Evolutionary conservation across 2,888 invertebrate genomes (phyloP).

Genomic region (Neoascia interrupta): DNA sequence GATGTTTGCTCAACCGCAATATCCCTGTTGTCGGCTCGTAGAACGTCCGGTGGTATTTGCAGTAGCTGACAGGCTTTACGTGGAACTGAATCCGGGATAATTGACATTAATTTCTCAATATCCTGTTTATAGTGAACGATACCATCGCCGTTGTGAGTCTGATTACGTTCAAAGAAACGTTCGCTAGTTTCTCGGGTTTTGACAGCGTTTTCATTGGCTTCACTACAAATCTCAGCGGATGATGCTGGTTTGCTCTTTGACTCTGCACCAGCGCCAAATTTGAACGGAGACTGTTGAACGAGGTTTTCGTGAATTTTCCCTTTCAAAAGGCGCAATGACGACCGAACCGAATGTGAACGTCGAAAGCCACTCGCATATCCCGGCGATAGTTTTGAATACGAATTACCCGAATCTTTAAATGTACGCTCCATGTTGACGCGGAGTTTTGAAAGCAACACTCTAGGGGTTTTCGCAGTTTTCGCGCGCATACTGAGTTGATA

Average conservation of each 20-base stretch:
- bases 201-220: slow-evolving; percentile 40
- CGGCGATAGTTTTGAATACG: slow-evolving; percentile 45
- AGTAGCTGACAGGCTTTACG: slow-evolving; percentile 77
- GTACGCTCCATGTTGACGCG: slow-evolving; percentile 67
- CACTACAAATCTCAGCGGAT: slow-evolving; percentile 9
- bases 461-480: slow-evolving; percentile 37
- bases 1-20: slow-evolving; percentile 29
- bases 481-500: slow-evolving; percentile 41
- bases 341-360: slow-evolving; percentile 86
- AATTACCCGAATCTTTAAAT: slow-evolving; percentile 57
- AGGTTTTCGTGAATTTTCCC: slow-evolving; percentile 80
- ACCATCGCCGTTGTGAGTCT: slow-evolving; percentile 22
- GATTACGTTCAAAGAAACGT: slow-evolving; percentile 59
- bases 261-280: slow-evolving; percentile 71
- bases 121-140: slow-evolving; percentile 62
- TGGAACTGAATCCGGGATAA: slow-evolving; percentile 75
- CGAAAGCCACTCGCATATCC: slow-evolving; percentile 76
- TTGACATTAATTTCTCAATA: slow-evolving; percentile 76
- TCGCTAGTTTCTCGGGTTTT: slow-evolving; percentile 64
- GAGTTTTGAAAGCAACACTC: slow-evolving; percentile 43
- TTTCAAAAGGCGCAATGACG: slow-evolving; percentile 85
- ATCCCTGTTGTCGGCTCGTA: slow-evolving; percentile 22
- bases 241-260: background rate
- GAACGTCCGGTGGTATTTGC: slow-evolving; percentile 72
- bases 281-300: slow-evolving; percentile 76